Conservation (phyloP, 2,797 vertebrate genomes). For the Enteromius anoplus region DNA sequence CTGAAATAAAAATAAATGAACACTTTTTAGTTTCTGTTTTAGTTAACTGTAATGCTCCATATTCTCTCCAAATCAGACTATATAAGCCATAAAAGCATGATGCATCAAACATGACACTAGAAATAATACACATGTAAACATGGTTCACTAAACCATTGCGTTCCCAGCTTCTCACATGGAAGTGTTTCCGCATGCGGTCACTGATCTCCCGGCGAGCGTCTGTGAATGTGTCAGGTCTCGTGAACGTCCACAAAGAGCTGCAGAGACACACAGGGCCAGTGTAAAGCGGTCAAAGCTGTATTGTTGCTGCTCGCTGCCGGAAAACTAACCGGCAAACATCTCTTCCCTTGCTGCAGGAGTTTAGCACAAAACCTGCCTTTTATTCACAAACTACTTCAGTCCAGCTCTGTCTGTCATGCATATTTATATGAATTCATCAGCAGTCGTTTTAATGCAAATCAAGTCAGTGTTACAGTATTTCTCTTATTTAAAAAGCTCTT, state of each 20-base stretch:
- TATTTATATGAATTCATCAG: background rate
- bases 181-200: conserved; percentile 15
- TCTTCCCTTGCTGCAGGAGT: too few species aligned
- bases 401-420: background rate
- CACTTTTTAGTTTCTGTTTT: too few species aligned
- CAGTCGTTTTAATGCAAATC: background rate
- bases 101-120: background rate
- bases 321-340: too few species aligned
- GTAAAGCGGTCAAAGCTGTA: conserved; percentile 75
- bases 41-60: background rate
- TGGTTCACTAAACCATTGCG: background rate
- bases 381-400: background rate
- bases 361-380: background rate
- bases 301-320: conserved; percentile 69
- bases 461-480: too few species aligned
- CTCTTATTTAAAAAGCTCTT: too few species aligned
- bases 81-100: background rate
- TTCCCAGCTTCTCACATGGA: background rate
- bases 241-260: conserved; percentile 75
- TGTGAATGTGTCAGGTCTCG: conserved; percentile 76
- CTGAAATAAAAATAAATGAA: too few species aligned
- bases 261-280: conserved; percentile 76
- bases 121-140: background rate
- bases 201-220: conserved; percentile 66
- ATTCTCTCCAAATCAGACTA: background rate